Evolutionary conservation across 2,888 invertebrate species (phyloP), one percentile per base, ranked within the genome.

Genomic region (Notodonta dromedarius): DNA sequence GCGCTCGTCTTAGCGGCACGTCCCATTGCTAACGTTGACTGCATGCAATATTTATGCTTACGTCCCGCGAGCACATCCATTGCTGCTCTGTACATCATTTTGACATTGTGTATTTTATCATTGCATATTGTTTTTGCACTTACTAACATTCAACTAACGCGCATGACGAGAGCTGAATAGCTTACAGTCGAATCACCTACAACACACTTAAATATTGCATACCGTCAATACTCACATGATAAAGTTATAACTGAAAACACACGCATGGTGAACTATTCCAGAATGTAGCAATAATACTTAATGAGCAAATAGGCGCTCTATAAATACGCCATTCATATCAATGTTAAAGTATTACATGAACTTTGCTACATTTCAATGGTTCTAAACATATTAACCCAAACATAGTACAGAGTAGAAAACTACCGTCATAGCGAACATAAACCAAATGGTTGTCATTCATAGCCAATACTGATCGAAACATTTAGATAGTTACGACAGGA

Each of bases 31-130:
- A 89, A 86, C 77, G 86, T 91, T 93, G 93, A 93, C 93, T 91
- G 93, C 93, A 93, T 93, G 93, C 93, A 93, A 93, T 93, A 93
- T 93, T 93, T 93, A 91, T 82, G 93, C 93, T 93, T 92, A 77
- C 77, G 82, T 82, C 80, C 84, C 77, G 82, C 82, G 88, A 82
- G 87, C 88, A 87, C 83, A 83, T 78, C 78, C 85, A 87, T 77
- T 75, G 84, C 89, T 86, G 87, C 85, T 88, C 85, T 85, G 79
- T 82, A 82, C 70, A 77, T 80, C 77, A 80, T 88, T 85, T 84
- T 78, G 74, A 82, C 77, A 83, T 82, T 84, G 73, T 85, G 75
- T 82, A 82, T 82, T 83, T 81, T 79, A 77, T 83, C 82, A 82
- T 87, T 85, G 83, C 85, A 84, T 86, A 84, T 79, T 83, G 76